A percentile compares a stretch with the other conserved stretches of the same genome.
These are phyloP conservation scores for Mustelus asterias DNA, from an alignment of 2,113 vertebrate genomes.

Conservation along the genomic window DNA sequence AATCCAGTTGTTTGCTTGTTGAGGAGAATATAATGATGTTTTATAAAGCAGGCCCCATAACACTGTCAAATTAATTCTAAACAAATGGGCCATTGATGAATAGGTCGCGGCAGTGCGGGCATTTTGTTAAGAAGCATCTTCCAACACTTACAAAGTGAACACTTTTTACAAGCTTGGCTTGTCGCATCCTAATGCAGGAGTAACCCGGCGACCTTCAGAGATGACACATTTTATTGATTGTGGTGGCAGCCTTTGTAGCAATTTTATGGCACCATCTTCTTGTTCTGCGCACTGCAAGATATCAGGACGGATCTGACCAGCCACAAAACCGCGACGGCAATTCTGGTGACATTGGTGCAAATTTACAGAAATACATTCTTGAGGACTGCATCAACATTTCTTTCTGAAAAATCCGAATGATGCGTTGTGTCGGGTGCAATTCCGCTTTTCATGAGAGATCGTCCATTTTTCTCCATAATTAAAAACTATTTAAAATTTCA, in stretches of 20 bases:
- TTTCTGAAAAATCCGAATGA: background rate
- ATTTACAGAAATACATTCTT: background rate
- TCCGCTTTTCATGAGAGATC: background rate
- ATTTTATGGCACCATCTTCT: background rate
- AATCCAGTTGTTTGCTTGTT: background rate
- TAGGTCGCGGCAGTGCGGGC: background rate
- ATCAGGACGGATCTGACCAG: background rate
- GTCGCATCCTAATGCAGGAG: background rate
- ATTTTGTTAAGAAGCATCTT: background rate
- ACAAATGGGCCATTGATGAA: background rate
- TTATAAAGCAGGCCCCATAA: background rate
- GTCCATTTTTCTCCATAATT: background rate
- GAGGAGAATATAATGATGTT: background rate
- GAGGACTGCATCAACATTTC: background rate
- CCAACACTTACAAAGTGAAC: background rate
- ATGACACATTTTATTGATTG: background rate
- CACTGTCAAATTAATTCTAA: background rate
- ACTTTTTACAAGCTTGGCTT: background rate
- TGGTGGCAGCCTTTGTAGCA: background rate
- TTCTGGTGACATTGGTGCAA: background rate
- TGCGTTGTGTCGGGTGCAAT: background rate
- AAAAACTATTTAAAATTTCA: background rate
- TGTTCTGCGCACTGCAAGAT: conserved; percentile 12
- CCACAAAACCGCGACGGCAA: background rate
- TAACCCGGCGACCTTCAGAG: background rate